Base-by-base conservation (phyloP, 2,888 invertebrate species). In the Chrysolina oricalcia region DNA sequence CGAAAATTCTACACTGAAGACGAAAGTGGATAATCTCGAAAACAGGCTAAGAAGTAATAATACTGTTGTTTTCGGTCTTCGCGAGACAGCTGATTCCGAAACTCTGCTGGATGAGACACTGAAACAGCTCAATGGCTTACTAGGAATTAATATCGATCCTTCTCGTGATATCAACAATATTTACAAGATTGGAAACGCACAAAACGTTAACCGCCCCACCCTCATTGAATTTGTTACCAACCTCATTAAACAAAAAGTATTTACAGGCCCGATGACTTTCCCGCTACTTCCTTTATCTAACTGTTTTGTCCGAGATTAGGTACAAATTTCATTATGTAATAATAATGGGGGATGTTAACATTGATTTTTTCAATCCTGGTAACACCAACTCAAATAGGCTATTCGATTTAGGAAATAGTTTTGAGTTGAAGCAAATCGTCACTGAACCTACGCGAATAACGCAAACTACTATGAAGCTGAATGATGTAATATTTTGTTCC, bases 21-120 rank as follows among this genome's bases (percentile, higher is more conserved):
- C 19, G 59, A 19, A 21, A 59, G 59, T 59, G n/a, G 59, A 59
- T 59, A 59, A 59, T 59, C 59, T 59, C 19, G 53, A 50, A 50
- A 50, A 50, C 11, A n/a, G n/a, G 19, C 19, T 50, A 13, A 50
- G 19, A 19, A 5, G 53, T 6, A 50, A 50, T 50, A 50, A 50
- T 19, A 13, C 11, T 50, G 19, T n/a, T n/a, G n/a, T 50, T 50
- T 50, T 19, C 19, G 53, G 53, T 50, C 19, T 19, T 17, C 53
- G 11, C 5, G 53, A 50, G 53, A 5, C 53, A 50, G 15, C 53
- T 50, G 53, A 50, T 50, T n/a, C n/a, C 19, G 15, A 50, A 50
- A 50, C 53, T 17, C 19, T 50, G 11, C 19, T 50, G 19, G 53
- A 50, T 19, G 53, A 13, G 4, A 6, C 53, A 17, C n/a, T 50